phyloP scores from a whole-genome alignment of 2,888 invertebrate genomes.

The Dinocampus coccinellae region DNA sequence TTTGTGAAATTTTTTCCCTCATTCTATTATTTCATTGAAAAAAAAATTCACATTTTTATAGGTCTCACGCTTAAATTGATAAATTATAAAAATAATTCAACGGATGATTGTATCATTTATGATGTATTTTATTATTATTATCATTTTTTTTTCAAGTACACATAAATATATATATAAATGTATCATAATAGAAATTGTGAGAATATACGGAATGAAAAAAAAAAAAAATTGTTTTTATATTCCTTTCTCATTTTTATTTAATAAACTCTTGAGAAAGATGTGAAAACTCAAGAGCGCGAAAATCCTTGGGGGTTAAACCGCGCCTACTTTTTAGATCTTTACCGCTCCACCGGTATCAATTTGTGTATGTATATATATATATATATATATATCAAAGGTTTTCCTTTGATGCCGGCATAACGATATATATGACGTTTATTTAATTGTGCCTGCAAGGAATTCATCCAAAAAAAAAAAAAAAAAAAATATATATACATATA shows the following conservation, averaged over 20 bases:
- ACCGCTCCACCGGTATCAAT: slow-evolving; percentile 8
- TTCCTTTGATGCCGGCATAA: too few relatives aligned
- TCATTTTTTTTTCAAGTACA: too few relatives aligned
- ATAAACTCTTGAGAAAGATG: slow-evolving; percentile 2
- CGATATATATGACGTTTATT: too few relatives aligned
- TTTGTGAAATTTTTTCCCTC: slow-evolving; percentile 10
- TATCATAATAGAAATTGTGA: slow-evolving; percentile 23
- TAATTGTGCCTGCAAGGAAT: background rate
- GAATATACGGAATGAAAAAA: slow-evolving; percentile 10
- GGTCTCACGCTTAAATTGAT: slow-evolving; percentile 43
- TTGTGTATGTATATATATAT: background rate
- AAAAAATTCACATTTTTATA: slow-evolving; percentile 43
- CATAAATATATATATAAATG: too few relatives aligned
- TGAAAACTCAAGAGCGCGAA: slow-evolving; percentile 64
- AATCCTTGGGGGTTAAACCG: slow-evolving; percentile 55
- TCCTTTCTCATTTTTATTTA: background rate
- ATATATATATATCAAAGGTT: too few relatives aligned
- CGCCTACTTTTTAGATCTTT: slow-evolving; percentile 34
- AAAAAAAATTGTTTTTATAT: background rate
- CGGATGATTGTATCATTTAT: slow-evolving; percentile 12
- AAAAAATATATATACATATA: too few relatives aligned
- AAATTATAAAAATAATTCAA: slow-evolving; percentile 12
- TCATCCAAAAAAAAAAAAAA: background rate
- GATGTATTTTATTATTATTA: background rate
- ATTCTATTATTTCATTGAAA: background rate